Conservation (phyloP, 2,888 invertebrate genomes). For the Pilophorus perplexus region DNA sequence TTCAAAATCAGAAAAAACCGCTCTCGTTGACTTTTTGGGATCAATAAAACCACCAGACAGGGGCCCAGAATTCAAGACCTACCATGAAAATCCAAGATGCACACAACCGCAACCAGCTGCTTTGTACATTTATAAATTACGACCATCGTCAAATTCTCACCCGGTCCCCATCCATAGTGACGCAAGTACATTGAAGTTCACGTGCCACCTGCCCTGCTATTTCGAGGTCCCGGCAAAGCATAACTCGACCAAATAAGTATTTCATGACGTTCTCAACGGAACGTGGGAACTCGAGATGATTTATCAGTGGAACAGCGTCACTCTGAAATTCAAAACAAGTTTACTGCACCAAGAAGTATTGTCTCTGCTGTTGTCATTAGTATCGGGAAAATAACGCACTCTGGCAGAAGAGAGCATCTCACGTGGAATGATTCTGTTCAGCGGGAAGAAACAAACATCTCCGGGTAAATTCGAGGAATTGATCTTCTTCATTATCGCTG, state of each 20-base stretch:
- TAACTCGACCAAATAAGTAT: not conserved
- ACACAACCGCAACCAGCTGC: no score
- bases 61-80: no score
- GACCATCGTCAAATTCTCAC: no score
- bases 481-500: constrained; percentile 1
- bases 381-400: no score
- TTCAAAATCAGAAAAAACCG: no score
- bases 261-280: not conserved
- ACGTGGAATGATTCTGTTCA: not conserved
- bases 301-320: constrained; percentile 1
- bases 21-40: no score
- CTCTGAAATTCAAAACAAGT: not conserved
- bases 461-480: not conserved
- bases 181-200: not conserved
- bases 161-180: constrained; percentile 9
- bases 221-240: constrained; percentile 10
- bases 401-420: no score
- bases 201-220: not conserved
- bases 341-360: no score
- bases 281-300: not conserved
- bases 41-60: no score
- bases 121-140: no score
- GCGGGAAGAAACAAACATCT: constrained; percentile 1
- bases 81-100: no score
- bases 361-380: not conserved